A percentile compares a stretch with the other conserved stretches of the same genome.
These are phyloP conservation scores for Leptodirus hochenwartii DNA, from an alignment of 2,888 invertebrate genomes.

Conservation along the genomic window DNA sequence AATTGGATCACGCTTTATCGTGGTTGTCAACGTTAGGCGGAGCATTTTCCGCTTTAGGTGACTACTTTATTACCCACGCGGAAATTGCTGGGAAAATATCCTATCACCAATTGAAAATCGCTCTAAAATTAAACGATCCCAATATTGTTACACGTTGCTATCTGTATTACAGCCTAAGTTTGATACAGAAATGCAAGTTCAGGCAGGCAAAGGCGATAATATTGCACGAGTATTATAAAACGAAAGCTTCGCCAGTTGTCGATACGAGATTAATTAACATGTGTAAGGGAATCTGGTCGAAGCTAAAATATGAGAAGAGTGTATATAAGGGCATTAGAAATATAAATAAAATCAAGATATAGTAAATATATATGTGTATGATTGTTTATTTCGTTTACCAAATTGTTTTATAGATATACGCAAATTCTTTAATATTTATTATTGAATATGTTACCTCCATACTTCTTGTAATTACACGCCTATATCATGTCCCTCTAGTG, in stretches of 20 bases:
- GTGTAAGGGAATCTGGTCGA: slow-evolving; percentile 79
- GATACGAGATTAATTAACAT: slow-evolving; percentile 56
- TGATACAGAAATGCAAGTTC: slow-evolving; percentile 64
- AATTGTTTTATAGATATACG: too few species aligned
- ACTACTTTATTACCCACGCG: slow-evolving; percentile 65
- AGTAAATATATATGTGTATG: too few species aligned
- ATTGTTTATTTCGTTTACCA: too few species aligned
- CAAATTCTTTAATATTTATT: too few species aligned
- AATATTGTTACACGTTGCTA: slow-evolving; percentile 63
- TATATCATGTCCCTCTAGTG: too few species aligned
- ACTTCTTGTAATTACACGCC: too few species aligned
- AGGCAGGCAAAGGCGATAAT: slow-evolving; percentile 44
- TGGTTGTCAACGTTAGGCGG: slow-evolving; percentile 95
- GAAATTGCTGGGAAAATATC: slow-evolving; percentile 80
- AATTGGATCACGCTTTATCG: slow-evolving; percentile 72
- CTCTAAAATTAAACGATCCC: slow-evolving; percentile 66
- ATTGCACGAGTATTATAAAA: slow-evolving; percentile 31
- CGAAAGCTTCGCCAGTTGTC: slow-evolving; percentile 20
- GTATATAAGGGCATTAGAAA: slow-evolving; percentile 5
- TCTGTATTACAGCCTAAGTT: slow-evolving; percentile 71
- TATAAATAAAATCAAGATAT: too few species aligned
- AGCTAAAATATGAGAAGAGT: slow-evolving; percentile 40
- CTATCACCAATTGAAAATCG: slow-evolving; percentile 61
- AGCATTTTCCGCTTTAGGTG: slow-evolving; percentile 89
- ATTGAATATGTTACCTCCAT: too few species aligned